A percentile compares a stretch with the other conserved stretches of the same genome.
Evolutionary conservation across 2,888 invertebrate species (phyloP).

Genomic region (Agriopis marginaria): DNA sequence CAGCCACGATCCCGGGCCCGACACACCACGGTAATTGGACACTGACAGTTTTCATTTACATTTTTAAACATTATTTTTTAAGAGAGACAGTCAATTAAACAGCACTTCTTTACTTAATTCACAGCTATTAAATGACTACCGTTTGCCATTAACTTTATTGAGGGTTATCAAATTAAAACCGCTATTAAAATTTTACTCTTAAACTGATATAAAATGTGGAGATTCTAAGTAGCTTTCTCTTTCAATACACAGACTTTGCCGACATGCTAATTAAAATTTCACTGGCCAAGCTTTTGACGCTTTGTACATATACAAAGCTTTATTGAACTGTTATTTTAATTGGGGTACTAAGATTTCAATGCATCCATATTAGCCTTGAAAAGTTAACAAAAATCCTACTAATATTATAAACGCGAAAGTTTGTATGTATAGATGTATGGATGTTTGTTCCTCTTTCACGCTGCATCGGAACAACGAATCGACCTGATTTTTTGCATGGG

Average conservation of each 20-base stretch:
- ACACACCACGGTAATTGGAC: slow-evolving; percentile 68
- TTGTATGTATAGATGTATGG: too few species aligned
- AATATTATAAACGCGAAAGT: too few species aligned
- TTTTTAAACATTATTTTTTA: slow-evolving; percentile 60
- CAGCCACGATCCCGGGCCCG: slow-evolving; percentile 57
- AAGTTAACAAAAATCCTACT: too few species aligned
- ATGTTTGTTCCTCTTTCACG: too few species aligned
- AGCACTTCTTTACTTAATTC: slow-evolving; percentile 47
- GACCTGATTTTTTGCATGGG: too few species aligned
- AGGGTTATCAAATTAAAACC: slow-evolving; percentile 53
- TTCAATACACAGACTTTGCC: slow-evolving; percentile 33
- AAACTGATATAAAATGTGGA: slow-evolving; percentile 45
- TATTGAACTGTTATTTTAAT: slow-evolving; percentile 37
- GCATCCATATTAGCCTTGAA: neutral
- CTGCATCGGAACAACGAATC: too few species aligned
- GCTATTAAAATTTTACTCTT: slow-evolving; percentile 46
- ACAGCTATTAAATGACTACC: slow-evolving; percentile 44
- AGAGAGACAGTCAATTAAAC: slow-evolving; percentile 62
- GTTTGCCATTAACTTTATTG: slow-evolving; percentile 53
- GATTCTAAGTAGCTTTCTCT: slow-evolving; percentile 65
- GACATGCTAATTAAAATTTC: slow-evolving; percentile 72
- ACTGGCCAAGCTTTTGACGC: slow-evolving; percentile 58
- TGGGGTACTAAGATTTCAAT: neutral
- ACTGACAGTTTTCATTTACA: slow-evolving; percentile 65
- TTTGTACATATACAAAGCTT: slow-evolving; percentile 48